phyloP scores from a whole-genome alignment of 1,140 invertebrate genomes.

The Sogatella furcifera region DNA sequence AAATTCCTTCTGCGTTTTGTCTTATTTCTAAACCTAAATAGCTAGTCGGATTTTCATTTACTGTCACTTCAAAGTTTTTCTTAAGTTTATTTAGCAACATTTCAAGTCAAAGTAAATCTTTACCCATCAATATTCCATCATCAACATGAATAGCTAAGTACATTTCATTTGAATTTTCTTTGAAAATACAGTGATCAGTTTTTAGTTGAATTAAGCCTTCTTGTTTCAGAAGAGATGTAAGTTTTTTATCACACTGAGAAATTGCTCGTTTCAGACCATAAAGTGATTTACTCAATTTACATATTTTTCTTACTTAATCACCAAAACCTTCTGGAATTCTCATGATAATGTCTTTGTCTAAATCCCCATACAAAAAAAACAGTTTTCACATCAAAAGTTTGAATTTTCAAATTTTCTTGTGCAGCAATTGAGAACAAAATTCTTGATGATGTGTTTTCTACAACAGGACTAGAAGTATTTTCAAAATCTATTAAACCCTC shows the following conservation, averaged over 20 bases:
- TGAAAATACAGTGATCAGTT: slow-evolving; percentile 23
- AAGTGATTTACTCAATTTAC: slow-evolving; percentile 17
- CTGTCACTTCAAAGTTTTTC: slow-evolving; percentile 23
- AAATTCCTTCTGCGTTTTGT: slow-evolving; percentile 14
- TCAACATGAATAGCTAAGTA: no score
- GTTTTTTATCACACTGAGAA: slow-evolving; percentile 26
- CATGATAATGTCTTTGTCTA: neutral
- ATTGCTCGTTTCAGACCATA: slow-evolving; percentile 27
- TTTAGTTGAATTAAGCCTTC: slow-evolving; percentile 15
- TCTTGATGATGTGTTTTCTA: slow-evolving; percentile 30
- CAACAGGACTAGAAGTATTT: slow-evolving; percentile 35
- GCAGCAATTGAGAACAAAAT: slow-evolving; percentile 30
- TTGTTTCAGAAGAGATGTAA: slow-evolving; percentile 24
- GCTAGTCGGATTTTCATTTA: slow-evolving; percentile 3
- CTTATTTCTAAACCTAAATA: slow-evolving; percentile 29
- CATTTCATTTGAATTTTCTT: neutral
- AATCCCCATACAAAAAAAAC: slow-evolving; percentile 4
- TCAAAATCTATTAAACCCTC: slow-evolving; percentile 30
- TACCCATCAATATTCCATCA: no score
- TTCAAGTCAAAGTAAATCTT: no score
- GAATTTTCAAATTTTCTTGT: slow-evolving; percentile 26
- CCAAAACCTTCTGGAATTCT: slow-evolving; percentile 1
- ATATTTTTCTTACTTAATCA: slow-evolving; percentile 8
- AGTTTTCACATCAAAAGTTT: slow-evolving; percentile 35
- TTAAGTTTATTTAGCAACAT: neutral